Evolutionary conservation across 2,113 vertebrate genomes (phyloP), one percentile per base, ranked within the genome.

Genomic region (Scartelaos histophorus): DNA sequence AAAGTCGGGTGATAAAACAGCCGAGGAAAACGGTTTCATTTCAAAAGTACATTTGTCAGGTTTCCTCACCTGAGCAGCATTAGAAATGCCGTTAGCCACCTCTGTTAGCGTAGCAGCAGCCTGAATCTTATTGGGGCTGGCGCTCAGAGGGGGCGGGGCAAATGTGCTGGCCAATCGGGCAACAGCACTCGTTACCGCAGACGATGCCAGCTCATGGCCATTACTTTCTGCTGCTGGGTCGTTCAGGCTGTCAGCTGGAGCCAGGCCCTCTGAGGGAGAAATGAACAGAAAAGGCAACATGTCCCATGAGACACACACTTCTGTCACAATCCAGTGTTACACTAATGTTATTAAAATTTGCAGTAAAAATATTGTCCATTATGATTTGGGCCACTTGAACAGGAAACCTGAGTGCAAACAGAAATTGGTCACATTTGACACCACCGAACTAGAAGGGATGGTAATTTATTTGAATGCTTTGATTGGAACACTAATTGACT

Each of bases 161-260:
- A 96, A 95, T 0, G 95, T 94, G 82, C 91, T 96, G 19, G 95
- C 79, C 34, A 96, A 84, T 57, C 81, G 76, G 0, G 85, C 88
- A 4, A 89, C 88, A 0, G 94, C 91, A 51, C 89, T 94, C 15
- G 93, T 92, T 3, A 92, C 93, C 0, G 91, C 92, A 1, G 89
- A 85, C 0, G 94, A 88, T 13, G 95, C 85, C 19, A 95, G 89
- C 0, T 76, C 91, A 24, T 95, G 94, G 7, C 93, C 94, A 38
- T 95, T 95, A 76, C 93, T 93, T 61, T 96, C 95, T 0, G 92
- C 93, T 4, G 94, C 66, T 0, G 95, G 95, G 76, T 96, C 95
- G 0, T 96, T 96, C 75, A 96, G 93, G 83, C 95, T 96, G 81
- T 96, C 95, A 0, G 95, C 95, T 0, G 95, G 95, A 51, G 95